Percentiles rank a stretch among this genome's conserved stretches.
phyloP scores from a whole-genome alignment of 1,140 invertebrate species.

The Eufriesea mexicana region DNA sequence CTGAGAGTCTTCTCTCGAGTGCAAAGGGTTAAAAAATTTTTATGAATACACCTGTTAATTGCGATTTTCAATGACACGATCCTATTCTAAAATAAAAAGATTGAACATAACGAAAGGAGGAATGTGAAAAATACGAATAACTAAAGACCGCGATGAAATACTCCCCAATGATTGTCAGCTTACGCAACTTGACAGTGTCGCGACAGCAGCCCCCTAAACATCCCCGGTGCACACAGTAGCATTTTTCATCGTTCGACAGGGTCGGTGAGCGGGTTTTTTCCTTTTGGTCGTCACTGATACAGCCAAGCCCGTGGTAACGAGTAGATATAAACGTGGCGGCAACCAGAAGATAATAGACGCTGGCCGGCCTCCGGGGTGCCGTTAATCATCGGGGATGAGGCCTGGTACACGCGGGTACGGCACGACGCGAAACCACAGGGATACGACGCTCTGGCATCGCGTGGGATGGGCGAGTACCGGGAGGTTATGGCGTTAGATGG shows the following conservation, averaged over 20 bases:
- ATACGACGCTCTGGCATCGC: constrained; percentile 58
- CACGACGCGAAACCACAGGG: constrained; percentile 67
- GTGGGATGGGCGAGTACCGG: constrained; percentile 48
- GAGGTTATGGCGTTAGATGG: constrained; percentile 69
- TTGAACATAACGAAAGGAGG: too few species aligned
- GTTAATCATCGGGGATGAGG: constrained; percentile 79
- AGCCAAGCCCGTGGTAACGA: constrained; percentile 49
- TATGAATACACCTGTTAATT: too few species aligned
- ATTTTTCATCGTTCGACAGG: constrained; percentile 57
- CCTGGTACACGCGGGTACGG: constrained; percentile 44
- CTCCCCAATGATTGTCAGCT: not conserved
- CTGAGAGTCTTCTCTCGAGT: too few species aligned
- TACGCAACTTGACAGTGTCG: not conserved
- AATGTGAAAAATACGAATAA: too few species aligned
- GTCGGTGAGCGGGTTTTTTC: not conserved
- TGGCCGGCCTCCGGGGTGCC: constrained; percentile 74
- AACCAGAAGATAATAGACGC: constrained; percentile 72
- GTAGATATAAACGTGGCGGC: constrained; percentile 67
- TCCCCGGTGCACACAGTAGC: not conserved
- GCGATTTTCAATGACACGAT: too few species aligned
- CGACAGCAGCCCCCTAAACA: not conserved
- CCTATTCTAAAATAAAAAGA: too few species aligned
- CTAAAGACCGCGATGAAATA: not conserved
- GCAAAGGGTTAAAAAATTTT: too few species aligned
- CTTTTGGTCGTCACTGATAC: constrained; percentile 51